phyloP scores from a whole-genome alignment of 2,888 invertebrate genomes.

The Exephanes ischioxanthus region DNA sequence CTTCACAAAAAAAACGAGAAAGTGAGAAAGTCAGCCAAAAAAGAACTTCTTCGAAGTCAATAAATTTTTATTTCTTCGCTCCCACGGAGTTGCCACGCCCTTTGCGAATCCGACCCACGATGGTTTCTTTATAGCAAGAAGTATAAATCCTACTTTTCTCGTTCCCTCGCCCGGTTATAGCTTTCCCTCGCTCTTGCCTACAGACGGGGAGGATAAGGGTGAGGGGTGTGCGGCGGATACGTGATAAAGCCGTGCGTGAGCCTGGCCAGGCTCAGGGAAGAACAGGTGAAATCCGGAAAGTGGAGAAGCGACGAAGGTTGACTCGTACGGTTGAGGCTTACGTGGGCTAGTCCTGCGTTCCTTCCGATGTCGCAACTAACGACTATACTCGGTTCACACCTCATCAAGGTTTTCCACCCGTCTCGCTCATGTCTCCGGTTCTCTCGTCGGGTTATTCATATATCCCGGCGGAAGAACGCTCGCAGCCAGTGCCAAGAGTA shows the following conservation, averaged over 20 bases:
- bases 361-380: neutral
- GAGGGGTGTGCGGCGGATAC: neutral
- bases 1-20: no score
- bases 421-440: neutral
- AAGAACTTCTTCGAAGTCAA: no score
- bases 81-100: neutral
- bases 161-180: neutral
- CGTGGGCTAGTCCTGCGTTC: neutral
- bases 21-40: no score
- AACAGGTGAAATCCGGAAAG: neutral
- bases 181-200: neutral
- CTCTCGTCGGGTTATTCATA: conserved; percentile 1
- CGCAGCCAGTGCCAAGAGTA: neutral
- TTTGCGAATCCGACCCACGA: neutral
- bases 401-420: conserved; percentile 4
- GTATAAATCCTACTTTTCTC: conserved; percentile 21
- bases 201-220: neutral
- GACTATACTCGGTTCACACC: neutral
- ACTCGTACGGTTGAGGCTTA: neutral
- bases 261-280: neutral
- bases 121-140: neutral
- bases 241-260: conserved; percentile 10
- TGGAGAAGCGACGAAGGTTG: neutral
- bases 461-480: neutral
- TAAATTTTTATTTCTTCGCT: neutral